Evolutionary conservation across 2,113 vertebrate species (phyloP).

Genomic region (Arvicanthis niloticus): DNA sequence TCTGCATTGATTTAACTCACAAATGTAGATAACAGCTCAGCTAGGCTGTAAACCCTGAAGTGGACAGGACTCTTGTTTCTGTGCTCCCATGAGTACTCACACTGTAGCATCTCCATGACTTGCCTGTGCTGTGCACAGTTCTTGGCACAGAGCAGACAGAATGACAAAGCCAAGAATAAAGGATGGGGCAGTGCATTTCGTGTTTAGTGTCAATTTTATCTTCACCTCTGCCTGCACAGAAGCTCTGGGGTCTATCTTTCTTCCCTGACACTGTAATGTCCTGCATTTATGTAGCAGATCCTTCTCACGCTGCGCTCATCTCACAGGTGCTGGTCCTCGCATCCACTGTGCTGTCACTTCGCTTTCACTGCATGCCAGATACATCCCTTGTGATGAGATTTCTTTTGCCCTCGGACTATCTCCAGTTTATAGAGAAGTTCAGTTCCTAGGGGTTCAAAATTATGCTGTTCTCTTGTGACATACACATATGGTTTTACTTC

Average conservation of each 20-base stretch:
- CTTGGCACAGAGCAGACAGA: background rate
- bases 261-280: background rate
- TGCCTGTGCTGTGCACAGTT: background rate
- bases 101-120: background rate
- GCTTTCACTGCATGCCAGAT: background rate
- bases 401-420: background rate
- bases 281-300: background rate
- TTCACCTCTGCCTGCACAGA: background rate
- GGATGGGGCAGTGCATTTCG: background rate
- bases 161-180: background rate
- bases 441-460: background rate
- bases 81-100: background rate
- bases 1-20: background rate
- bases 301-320: background rate
- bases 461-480: background rate
- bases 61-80: rapidly evolving
- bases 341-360: background rate
- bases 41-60: background rate
- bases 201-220: background rate
- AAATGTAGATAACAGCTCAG: background rate
- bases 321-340: background rate
- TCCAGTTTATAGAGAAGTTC: constrained; percentile 30
- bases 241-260: background rate
- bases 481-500: background rate
- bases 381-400: background rate